These are phyloP conservation scores for Hydrophis major DNA, from an alignment of 2,797 vertebrate species.

Conservation along the genomic window DNA sequence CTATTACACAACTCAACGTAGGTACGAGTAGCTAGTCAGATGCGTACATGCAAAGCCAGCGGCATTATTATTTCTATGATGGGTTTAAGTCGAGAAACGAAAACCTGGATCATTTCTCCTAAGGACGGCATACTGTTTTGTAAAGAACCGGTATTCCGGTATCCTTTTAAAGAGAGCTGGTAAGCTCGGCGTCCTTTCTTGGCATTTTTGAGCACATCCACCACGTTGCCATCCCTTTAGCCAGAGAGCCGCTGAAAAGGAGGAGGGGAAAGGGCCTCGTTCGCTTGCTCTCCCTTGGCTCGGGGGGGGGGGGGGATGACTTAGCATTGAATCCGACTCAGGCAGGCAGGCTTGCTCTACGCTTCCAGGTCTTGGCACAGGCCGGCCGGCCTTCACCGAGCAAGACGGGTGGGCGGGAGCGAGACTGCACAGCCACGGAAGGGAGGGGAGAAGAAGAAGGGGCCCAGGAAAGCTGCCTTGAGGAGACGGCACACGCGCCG, in stretches of 20 bases:
- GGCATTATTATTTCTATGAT: neutral
- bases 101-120: neutral
- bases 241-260: neutral
- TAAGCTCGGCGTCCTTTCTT: neutral
- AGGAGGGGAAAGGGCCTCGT: neutral
- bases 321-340: constrained; percentile 15
- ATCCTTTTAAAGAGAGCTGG: neutral
- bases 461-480: neutral
- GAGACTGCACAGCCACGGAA: neutral
- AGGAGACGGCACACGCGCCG: neutral
- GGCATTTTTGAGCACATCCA: neutral
- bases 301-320: neutral
- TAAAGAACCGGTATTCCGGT: too few relatives aligned
- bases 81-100: neutral
- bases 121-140: neutral
- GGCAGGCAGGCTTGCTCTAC: neutral
- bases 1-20: neutral
- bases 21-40: neutral
- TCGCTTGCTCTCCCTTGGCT: neutral
- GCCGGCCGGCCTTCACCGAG: constrained; percentile 9
- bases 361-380: constrained; percentile 13
- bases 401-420: neutral
- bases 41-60: neutral
- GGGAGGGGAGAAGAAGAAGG: neutral
- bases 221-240: neutral